A percentile compares a stretch with the other conserved stretches of the same genome.
These are phyloP conservation scores for Metopia argyrocephala DNA, from an alignment of 2,888 invertebrate species.

Conservation along the genomic window DNA sequence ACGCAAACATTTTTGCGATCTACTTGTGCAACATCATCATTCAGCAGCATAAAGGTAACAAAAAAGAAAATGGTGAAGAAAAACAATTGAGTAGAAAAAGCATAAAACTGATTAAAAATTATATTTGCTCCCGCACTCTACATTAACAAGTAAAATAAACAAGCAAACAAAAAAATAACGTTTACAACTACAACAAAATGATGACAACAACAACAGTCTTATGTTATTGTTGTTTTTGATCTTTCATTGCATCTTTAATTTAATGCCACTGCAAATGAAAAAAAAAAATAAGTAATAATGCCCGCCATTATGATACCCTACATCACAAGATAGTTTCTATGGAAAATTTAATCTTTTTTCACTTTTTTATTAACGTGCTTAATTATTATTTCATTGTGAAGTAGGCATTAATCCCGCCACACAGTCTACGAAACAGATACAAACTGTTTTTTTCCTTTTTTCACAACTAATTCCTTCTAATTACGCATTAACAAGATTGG, in stretches of 20 bases:
- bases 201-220: conserved; percentile 7
- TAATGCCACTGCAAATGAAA: conserved; percentile 27
- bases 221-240: neutral
- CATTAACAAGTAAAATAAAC: conserved; percentile 41
- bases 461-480: too few relatives aligned
- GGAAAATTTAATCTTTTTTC: too few relatives aligned
- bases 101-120: conserved; percentile 65
- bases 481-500: too few relatives aligned
- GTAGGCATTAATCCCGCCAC: too few relatives aligned
- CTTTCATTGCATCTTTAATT: conserved; percentile 34
- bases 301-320: too few relatives aligned
- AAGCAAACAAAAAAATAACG: conserved; percentile 33
- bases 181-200: conserved; percentile 11
- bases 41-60: conserved; percentile 31
- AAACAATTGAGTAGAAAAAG: conserved; percentile 42
- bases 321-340: too few relatives aligned
- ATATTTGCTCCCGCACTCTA: conserved; percentile 68
- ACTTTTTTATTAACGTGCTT: too few relatives aligned
- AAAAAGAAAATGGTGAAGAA: too few relatives aligned
- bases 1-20: conserved; percentile 8
- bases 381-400: too few relatives aligned
- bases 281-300: conserved; percentile 25
- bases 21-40: conserved; percentile 52
- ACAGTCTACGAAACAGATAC: too few relatives aligned
- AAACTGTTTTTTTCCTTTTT: too few relatives aligned